These are phyloP conservation scores for Heliconius melpomene DNA, from an alignment of 1,140 invertebrate species.

Conservation along the genomic window DNA sequence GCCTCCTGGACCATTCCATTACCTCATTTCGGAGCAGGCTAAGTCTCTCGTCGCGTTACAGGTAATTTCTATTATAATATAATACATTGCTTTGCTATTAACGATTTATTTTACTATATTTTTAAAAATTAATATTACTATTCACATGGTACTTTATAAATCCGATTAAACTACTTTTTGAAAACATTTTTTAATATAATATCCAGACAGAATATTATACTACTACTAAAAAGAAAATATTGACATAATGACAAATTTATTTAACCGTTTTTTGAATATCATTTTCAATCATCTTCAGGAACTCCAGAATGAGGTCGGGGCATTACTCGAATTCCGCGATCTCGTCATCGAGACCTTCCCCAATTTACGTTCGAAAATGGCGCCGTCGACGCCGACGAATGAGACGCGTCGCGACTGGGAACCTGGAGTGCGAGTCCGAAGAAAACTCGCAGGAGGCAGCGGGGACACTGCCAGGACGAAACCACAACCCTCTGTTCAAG, in stretches of 20 bases:
- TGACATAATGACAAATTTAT: neutral
- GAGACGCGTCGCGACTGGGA: conserved; percentile 85
- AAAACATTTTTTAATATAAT: too few relatives aligned
- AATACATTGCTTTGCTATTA: neutral
- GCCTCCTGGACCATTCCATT: conserved; percentile 85
- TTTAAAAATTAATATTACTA: neutral
- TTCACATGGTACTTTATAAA: too few relatives aligned
- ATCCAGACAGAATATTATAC: too few relatives aligned
- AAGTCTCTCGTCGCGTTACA: conserved; percentile 89
- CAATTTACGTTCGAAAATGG: conserved; percentile 91
- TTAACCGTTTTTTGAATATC: too few relatives aligned
- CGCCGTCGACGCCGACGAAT: conserved; percentile 72
- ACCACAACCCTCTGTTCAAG: conserved; percentile 88
- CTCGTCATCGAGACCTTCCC: conserved; percentile 95
- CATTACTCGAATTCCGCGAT: conserved; percentile 93
- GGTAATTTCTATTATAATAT: conserved; percentile 47
- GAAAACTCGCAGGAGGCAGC: conserved; percentile 84
- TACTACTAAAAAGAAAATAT: neutral
- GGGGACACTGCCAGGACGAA: conserved; percentile 82
- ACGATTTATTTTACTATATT: neutral
- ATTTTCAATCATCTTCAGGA: conserved; percentile 80
- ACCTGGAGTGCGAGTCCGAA: conserved; percentile 88
- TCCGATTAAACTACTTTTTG: too few relatives aligned
- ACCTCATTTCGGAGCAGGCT: conserved; percentile 90
- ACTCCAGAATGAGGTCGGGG: conserved; percentile 94